These are phyloP conservation scores for Carterocephalus palaemon DNA, from an alignment of 2,888 invertebrate genomes.

Conservation along the genomic window DNA sequence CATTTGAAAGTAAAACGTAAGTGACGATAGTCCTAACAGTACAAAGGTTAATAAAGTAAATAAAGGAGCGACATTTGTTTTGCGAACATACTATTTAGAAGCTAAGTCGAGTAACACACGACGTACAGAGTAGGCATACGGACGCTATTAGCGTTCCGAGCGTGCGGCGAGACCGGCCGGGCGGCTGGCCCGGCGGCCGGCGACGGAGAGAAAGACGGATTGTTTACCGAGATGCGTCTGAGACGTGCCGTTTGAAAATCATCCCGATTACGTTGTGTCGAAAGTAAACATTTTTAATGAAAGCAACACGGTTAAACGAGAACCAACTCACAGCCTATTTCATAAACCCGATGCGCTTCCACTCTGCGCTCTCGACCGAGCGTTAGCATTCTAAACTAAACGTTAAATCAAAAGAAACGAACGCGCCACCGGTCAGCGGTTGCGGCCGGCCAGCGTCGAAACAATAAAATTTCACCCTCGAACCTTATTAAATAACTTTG, in stretches of 20 bases:
- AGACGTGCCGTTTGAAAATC: conserved; percentile 74
- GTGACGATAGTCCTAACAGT: conserved; percentile 56
- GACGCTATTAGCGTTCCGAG: conserved; percentile 62
- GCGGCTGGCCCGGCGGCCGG: conserved; percentile 55
- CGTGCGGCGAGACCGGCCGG: conserved; percentile 43
- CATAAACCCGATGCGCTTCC: conserved; percentile 56
- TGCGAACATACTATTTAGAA: conserved; percentile 67
- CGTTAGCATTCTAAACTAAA: conserved; percentile 51
- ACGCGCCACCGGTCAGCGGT: conserved; percentile 59
- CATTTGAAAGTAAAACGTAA: conserved; percentile 51
- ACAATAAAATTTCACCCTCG: conserved; percentile 60
- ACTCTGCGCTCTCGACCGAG: conserved; percentile 46
- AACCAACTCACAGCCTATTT: conserved; percentile 77
- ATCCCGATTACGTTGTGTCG: conserved; percentile 48
- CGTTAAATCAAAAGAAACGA: conserved; percentile 55
- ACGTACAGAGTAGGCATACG: conserved; percentile 57
- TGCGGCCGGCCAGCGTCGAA: conserved; percentile 57
- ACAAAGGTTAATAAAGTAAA: conserved; percentile 59
- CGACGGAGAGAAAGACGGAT: conserved; percentile 76
- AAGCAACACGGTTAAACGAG: conserved; percentile 68
- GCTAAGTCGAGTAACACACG: conserved; percentile 72
- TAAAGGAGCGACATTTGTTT: conserved; percentile 57
- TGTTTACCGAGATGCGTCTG: conserved; percentile 70
- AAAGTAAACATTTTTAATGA: conserved; percentile 50
- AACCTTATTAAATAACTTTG: conserved; percentile 79